A percentile compares a stretch with the other conserved stretches of the same genome.
Evolutionary conservation across 1,140 invertebrate species (phyloP).

Genomic region (Pentalonia nigronervosa): DNA sequence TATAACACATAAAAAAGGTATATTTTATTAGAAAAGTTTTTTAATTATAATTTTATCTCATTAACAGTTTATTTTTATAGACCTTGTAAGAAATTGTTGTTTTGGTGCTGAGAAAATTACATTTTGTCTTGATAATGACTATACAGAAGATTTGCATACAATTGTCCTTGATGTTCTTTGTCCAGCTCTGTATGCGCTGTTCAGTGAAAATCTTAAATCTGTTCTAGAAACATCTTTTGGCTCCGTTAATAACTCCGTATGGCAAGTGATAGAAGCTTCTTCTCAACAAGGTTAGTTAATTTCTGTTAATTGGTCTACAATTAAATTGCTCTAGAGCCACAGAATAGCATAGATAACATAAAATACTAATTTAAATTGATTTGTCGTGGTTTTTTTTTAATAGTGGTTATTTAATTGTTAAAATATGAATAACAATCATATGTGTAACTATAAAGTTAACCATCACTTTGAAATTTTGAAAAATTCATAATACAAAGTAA

Average conservation of each 20-base stretch:
- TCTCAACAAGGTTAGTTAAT: conserved; percentile 75
- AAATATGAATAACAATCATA: not conserved
- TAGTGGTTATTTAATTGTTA: not conserved
- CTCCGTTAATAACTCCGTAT: conserved; percentile 84
- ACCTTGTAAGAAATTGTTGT: conserved; percentile 52
- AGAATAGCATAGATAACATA: not conserved
- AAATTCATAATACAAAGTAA: not conserved
- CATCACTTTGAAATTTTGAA: too few relatives aligned
- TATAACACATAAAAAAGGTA: conserved; percentile 49
- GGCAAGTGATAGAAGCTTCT: conserved; percentile 88
- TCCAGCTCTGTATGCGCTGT: conserved; percentile 82
- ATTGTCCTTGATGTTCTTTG: conserved; percentile 78
- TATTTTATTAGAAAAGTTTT: not conserved
- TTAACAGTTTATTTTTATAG: not conserved
- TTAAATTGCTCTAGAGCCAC: not conserved
- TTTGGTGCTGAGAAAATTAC: conserved; percentile 60
- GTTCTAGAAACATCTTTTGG: conserved; percentile 85
- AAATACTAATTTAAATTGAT: not conserved
- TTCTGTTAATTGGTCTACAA: too few relatives aligned
- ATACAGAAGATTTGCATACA: conserved; percentile 57
- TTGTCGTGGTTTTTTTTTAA: not conserved
- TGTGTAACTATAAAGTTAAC: not conserved
- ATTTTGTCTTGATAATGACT: conserved; percentile 46
- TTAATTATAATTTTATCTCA: too few relatives aligned
- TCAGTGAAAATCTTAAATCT: conserved; percentile 83